Evolutionary conservation across 2,113 vertebrate genomes (phyloP), one percentile per base, ranked within the genome.

Genomic region (Brachirus orientalis): DNA sequence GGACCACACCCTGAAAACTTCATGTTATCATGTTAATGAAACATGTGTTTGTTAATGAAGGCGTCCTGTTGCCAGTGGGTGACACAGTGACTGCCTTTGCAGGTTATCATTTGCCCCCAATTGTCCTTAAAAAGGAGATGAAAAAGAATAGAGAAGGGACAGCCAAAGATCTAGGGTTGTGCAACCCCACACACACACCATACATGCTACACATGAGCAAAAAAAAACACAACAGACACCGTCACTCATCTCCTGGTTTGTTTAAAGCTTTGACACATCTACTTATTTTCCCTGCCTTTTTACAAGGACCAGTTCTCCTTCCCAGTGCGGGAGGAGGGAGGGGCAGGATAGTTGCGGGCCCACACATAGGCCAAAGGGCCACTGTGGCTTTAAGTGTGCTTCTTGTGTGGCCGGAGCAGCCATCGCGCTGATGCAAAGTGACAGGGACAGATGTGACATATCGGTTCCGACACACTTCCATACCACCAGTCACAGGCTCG

Each of bases 371-470:
- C 88, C 89, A 89, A 87, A 67, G 77, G 84, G 91, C 84, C 85
- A 56, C 59, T 87, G 88, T 88, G 85, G 90, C 92, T 95, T 91
- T 91, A 92, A 93, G 90, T 92, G 89, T 83, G 83, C 71, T 88
- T 77, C 80, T 90, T 79, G 69, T 75, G 79, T 79, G 88, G 85
- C 80, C 87, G 66, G 86, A 88, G 91, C 90, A 92, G 90, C 93
- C 93, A 80, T 95, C 94, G 46, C 22, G 41, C 74, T 94, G 83
- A 96, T 94, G 84, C 86, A 77, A 89, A 92, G 94, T 95, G 97
- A 96, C 96, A 96, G 96, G 93, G 93, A 91, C 94, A 92, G 94
- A 93, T 91, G 95, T 98, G 97, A 98, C 95, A 91, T 94, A 98
- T 98, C 86, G 90, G 86, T 92, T 93, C 90, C 95, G 96, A 98